Conservation (phyloP, 2,888 invertebrate species). For the Eucera pruinosa region DNA sequence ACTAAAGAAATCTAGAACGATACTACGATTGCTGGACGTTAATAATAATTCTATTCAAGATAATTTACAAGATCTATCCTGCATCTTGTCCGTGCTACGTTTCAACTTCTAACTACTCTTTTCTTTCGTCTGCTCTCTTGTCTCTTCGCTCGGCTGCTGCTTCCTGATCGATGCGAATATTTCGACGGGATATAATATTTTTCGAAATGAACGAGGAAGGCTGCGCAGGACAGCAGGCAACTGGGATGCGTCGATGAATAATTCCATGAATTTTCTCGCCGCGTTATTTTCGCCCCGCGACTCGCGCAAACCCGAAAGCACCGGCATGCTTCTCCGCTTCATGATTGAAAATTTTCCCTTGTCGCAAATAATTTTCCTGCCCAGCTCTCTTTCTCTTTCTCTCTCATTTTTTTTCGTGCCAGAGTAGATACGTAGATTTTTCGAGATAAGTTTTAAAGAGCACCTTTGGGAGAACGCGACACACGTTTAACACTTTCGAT, state of each 20-base stretch:
- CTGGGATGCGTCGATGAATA: slow-evolving; percentile 35
- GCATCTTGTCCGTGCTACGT: no score
- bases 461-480: no score
- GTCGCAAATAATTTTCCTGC: not conserved
- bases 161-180: slow-evolving; percentile 33
- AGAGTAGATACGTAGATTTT: no score
- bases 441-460: no score
- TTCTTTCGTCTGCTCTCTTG: not conserved
- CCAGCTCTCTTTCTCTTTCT: not conserved
- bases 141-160: slow-evolving; percentile 5
- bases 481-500: no score
- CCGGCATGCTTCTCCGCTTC: not conserved
- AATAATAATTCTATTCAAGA: no score
- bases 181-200: slow-evolving; percentile 17
- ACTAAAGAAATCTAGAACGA: no score
- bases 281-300: slow-evolving; percentile 28
- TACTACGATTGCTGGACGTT: no score
- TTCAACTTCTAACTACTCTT: not conserved
- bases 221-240: slow-evolving; percentile 13
- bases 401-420: not conserved
- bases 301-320: slow-evolving; percentile 8
- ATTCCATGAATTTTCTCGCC: slow-evolving; percentile 36
- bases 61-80: no score
- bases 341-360: slow-evolving; percentile 27
- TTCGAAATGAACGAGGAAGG: slow-evolving; percentile 28